Evolutionary conservation across 2,797 vertebrate genomes (phyloP), one percentile per base, ranked within the genome.

Genomic region (Chaetodon trifasciatus): DNA sequence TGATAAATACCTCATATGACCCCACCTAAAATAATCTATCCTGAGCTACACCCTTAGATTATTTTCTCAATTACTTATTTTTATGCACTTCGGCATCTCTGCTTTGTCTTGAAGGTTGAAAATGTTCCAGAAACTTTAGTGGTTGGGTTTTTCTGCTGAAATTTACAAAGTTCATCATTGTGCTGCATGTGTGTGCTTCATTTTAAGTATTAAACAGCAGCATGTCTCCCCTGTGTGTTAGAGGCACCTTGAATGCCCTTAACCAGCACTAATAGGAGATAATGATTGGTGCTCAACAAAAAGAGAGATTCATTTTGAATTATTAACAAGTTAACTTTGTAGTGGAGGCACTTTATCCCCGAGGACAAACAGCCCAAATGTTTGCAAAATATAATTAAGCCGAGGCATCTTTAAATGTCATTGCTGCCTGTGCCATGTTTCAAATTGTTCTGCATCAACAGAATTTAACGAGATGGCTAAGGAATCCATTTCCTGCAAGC

Each of bases 401-500:
- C 95, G 96, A 97, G 97, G 97, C 97, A 97, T 99, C 97, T 98
- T 98, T 98, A 99, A 99, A 99, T 99, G 97, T 98, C 98, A 98
- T 97, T 97, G 96, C 97, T 96, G 97, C 97, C 96, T 96, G 97
- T 98, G 97, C 97, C 98, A 97, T 97, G 97, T 98, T 99, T 98
- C 97, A 98, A 98, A 99, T 99, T 99, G 98, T 99, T 98, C 97
- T 98, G 98, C 98, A 99, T 99, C 98, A 98, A 98, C 97, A 98
- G 97, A 98, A 98, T 98, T 98, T 99, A 98, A 99, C 96, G 97
- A 98, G 98, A 98, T 98, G 98, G 97, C 97, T 96, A 97, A 98
- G 97, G 96, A 98, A 98, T 97, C 97, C 95, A 96, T 97, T 97
- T 97, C 97, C 98, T 99, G 98, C 92, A 96, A 97, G 96, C 95